These are phyloP conservation scores for Nannobrachium achirus DNA, from an alignment of 2,113 vertebrate species.

Conservation along the genomic window DNA sequence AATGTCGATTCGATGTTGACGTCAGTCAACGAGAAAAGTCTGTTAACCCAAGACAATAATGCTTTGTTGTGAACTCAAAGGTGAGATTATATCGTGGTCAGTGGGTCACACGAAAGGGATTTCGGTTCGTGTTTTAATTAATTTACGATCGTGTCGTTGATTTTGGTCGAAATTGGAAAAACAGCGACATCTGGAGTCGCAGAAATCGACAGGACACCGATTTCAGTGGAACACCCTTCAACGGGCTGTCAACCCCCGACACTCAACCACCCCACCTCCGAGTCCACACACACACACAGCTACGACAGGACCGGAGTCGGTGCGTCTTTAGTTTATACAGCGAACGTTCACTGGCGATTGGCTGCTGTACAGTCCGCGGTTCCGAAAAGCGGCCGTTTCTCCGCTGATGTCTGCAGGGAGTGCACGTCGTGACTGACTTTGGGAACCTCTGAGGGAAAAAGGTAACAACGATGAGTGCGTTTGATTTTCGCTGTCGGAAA, in stretches of 20 bases:
- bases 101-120: too few relatives aligned
- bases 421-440: constrained; percentile 69
- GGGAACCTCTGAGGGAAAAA: constrained; percentile 30
- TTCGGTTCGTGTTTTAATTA: too few relatives aligned
- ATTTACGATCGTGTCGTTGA: too few relatives aligned
- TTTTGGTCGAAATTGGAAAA: too few relatives aligned
- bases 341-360: constrained; percentile 6
- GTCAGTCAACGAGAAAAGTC: too few relatives aligned
- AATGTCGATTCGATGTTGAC: too few relatives aligned
- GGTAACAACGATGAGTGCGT: constrained; percentile 42
- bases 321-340: constrained; percentile 21
- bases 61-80: too few relatives aligned
- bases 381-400: constrained; percentile 37
- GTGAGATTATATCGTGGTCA: too few relatives aligned
- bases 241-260: constrained; percentile 62
- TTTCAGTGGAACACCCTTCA: too few relatives aligned
- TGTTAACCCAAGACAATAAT: too few relatives aligned
- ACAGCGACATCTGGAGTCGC: too few relatives aligned
- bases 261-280: neutral
- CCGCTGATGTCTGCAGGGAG: constrained; percentile 49
- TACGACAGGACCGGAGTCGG: constrained; percentile 20
- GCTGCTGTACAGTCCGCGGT: constrained; percentile 12
- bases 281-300: constrained; percentile 5
- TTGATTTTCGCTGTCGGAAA: constrained; percentile 24
- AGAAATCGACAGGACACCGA: too few relatives aligned